Percentiles rank a stretch among this genome's conserved stretches.
phyloP scores from a whole-genome alignment of 2,113 vertebrate species.

The Passerina amoena region DNA sequence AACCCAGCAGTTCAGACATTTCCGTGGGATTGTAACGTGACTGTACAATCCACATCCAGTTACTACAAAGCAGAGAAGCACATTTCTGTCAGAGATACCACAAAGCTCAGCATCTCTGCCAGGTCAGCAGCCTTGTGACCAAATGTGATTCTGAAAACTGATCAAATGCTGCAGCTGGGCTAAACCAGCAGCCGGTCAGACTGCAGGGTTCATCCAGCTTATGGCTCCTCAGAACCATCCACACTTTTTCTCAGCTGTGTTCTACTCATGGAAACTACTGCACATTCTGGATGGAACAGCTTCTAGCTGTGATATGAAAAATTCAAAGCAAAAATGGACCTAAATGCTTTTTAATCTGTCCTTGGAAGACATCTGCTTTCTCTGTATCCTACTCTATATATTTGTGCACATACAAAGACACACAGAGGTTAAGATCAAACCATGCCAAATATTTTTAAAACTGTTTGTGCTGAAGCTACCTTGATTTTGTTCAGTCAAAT shows the following conservation, averaged over 20 bases:
- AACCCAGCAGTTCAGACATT: not conserved
- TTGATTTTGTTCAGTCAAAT: constrained; percentile 52
- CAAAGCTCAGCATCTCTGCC: not conserved
- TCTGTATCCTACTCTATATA: not conserved
- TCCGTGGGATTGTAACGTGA: not conserved
- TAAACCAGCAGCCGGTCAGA: not conserved
- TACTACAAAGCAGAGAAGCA: not conserved
- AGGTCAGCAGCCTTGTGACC: not conserved
- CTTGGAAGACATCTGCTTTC: not conserved
- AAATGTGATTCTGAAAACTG: not conserved
- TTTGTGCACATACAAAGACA: constrained; percentile 13
- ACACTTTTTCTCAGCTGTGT: not conserved
- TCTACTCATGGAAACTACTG: not conserved
- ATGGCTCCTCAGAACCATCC: not conserved
- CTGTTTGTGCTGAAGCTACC: constrained; percentile 26
- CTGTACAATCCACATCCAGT: not conserved
- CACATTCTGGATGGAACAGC: not conserved
- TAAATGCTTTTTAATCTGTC: not conserved
- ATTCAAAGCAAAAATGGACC: not conserved
- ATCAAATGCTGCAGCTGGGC: not conserved
- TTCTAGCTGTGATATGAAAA: not conserved
- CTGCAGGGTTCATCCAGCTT: not conserved
- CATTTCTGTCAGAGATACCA: not conserved
- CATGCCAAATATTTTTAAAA: constrained; percentile 61
- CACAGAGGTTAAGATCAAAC: constrained; percentile 57